phyloP scores from a whole-genome alignment of 2,888 invertebrate genomes.

The Pocota personata region DNA sequence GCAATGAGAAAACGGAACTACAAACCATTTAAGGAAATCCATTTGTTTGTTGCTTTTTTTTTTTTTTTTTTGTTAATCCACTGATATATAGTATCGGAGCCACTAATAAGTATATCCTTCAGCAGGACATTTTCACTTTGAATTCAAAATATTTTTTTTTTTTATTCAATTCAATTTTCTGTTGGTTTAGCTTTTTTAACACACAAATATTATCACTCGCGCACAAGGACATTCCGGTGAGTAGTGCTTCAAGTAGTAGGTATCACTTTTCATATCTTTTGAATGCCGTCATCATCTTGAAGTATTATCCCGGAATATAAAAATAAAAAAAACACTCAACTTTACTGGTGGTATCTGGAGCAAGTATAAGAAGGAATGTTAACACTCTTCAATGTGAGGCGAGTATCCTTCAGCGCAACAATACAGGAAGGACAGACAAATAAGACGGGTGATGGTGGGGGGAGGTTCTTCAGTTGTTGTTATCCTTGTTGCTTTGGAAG shows the following conservation, averaged over 20 bases:
- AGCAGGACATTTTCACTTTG: slow-evolving; percentile 18
- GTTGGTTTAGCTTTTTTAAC: slow-evolving; percentile 35
- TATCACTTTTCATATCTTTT: slow-evolving; percentile 52
- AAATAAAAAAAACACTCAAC: slow-evolving; percentile 28
- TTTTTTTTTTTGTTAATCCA: slow-evolving; percentile 42
- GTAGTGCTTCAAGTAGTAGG: not conserved
- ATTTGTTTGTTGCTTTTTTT: slow-evolving; percentile 33
- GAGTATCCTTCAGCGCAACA: slow-evolving; percentile 47
- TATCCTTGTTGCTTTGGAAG: slow-evolving; percentile 19
- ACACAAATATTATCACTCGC: slow-evolving; percentile 51
- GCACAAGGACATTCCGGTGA: slow-evolving; percentile 46
- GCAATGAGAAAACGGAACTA: not conserved
- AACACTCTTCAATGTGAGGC: slow-evolving; percentile 36
- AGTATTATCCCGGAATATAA: slow-evolving; percentile 6
- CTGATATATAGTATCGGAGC: not conserved
- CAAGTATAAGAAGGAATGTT: slow-evolving; percentile 50
- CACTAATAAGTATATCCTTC: slow-evolving; percentile 19
- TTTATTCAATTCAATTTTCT: slow-evolving; percentile 29
- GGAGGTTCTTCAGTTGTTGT: slow-evolving; percentile 12
- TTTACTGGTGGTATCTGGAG: slow-evolving; percentile 40
- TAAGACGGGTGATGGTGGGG: not conserved
- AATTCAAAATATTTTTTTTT: not conserved
- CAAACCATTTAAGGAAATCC: slow-evolving; percentile 70
- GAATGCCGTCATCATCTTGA: slow-evolving; percentile 56
- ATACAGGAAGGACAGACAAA: not conserved